A percentile compares a stretch with the other conserved stretches of the same genome.
Evolutionary conservation across 2,113 vertebrate species (phyloP).

Genomic region (Falco punctatus): DNA sequence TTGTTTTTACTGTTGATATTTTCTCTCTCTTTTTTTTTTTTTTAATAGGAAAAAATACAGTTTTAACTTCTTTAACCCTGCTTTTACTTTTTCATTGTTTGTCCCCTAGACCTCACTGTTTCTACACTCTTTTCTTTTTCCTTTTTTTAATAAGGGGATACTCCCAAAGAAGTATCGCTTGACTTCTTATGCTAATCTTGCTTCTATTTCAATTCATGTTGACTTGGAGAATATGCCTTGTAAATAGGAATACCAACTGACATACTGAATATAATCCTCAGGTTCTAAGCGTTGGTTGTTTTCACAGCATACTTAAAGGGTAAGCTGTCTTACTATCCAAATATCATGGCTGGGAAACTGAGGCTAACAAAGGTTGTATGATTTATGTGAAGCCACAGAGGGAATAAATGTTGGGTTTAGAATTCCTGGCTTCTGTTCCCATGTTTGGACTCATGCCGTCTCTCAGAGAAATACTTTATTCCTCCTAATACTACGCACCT

Average conservation of each 20-base stretch:
- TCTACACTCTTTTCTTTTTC: neutral
- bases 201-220: slow-evolving; percentile 29
- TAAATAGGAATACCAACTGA: slow-evolving; percentile 31
- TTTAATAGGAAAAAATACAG: neutral
- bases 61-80: neutral
- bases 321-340: slow-evolving; percentile 46
- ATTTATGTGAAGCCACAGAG: slow-evolving; percentile 34
- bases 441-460: neutral
- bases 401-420: slow-evolving; percentile 27
- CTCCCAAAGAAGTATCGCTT: neutral
- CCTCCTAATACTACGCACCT: neutral
- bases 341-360: slow-evolving; percentile 59
- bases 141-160: neutral
- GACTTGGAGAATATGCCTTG: slow-evolving; percentile 42
- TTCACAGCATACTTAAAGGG: slow-evolving; percentile 55
- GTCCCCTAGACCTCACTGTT: neutral
- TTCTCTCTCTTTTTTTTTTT: neutral
- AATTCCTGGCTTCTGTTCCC: slow-evolving; percentile 15
- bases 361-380: slow-evolving; percentile 41
- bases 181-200: slow-evolving; percentile 3
- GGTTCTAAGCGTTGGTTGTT: slow-evolving; percentile 48
- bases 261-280: slow-evolving; percentile 33
- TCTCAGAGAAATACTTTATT: slow-evolving; percentile 29
- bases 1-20: neutral
- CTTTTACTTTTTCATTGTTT: neutral